Evolutionary conservation across 2,113 vertebrate genomes (phyloP).

Genomic region (Fulica atra): DNA sequence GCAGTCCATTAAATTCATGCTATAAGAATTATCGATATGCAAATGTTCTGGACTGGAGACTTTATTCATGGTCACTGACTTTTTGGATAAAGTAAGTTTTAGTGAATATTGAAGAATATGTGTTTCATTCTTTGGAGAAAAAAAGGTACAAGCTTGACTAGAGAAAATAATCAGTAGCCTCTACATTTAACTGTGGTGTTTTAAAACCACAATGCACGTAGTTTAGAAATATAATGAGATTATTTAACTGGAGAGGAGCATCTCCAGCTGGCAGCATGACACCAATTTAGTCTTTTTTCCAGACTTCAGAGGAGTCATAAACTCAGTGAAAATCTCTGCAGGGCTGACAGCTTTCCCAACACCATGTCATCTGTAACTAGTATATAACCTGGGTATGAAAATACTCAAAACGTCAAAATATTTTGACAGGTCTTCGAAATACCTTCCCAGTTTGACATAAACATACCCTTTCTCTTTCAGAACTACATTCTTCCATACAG

Average conservation of each 20-base stretch:
- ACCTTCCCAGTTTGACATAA: not conserved
- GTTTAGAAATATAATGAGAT: not conserved
- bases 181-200: not conserved
- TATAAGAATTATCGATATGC: not conserved
- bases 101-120: not conserved
- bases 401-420: not conserved
- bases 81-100: not conserved
- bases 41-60: not conserved
- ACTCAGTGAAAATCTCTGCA: not conserved
- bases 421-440: not conserved
- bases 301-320: not conserved
- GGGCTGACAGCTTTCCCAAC: not conserved
- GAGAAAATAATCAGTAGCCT: not conserved
- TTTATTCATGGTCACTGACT: not conserved
- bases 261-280: not conserved
- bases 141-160: not conserved
- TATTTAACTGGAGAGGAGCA: not conserved
- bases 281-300: not conserved
- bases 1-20: not conserved
- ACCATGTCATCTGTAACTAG: not conserved
- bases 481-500: not conserved
- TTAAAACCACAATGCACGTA: not conserved
- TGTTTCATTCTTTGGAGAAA: not conserved
- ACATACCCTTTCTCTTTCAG: not conserved
- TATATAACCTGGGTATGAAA: not conserved